These are phyloP conservation scores for Nymphalis polychloros DNA, from an alignment of 2,888 invertebrate species.

Conservation along the genomic window DNA sequence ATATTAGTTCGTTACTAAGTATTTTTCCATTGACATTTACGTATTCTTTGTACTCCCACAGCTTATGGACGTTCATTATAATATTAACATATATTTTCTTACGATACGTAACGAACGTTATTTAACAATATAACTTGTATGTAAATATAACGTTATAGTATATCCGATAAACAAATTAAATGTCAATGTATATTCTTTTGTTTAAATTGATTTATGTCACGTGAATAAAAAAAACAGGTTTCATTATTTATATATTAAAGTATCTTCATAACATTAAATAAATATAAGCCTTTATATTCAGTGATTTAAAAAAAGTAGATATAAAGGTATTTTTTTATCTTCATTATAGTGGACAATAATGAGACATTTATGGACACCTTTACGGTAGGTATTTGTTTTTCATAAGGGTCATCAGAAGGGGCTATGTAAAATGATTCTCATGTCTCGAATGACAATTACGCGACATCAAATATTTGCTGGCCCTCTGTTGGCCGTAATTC, in stretches of 20 bases:
- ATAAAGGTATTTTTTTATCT: background rate
- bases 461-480: conserved; percentile 76
- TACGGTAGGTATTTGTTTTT: conserved; percentile 24
- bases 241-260: no score
- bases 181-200: no score
- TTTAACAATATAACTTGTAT: no score
- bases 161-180: no score
- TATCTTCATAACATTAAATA: no score
- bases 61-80: conserved; percentile 67
- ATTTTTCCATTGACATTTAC: conserved; percentile 84
- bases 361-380: background rate
- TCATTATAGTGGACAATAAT: background rate
- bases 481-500: conserved; percentile 72
- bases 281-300: no score
- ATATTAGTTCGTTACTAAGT: conserved; percentile 87
- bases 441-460: conserved; percentile 75
- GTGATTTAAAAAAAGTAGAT: no score
- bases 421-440: conserved; percentile 50
- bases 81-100: background rate
- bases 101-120: no score
- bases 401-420: conserved; percentile 46
- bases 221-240: no score
- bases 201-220: no score
- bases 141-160: no score
- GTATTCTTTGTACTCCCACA: conserved; percentile 74